Base-by-base conservation (phyloP, 2,797 vertebrate species). In the Sciaenops ocellatus region DNA sequence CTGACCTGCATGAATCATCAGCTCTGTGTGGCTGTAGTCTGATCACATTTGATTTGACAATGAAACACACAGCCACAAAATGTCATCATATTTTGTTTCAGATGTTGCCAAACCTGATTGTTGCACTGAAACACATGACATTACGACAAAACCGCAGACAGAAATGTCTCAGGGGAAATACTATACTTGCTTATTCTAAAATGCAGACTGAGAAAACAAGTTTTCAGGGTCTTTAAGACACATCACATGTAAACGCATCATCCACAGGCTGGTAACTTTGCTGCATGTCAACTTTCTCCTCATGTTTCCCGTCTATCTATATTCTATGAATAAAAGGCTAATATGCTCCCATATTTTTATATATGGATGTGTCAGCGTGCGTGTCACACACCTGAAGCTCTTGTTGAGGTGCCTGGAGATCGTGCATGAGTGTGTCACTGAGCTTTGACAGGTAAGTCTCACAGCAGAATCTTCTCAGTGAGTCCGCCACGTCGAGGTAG, bases 401-500 rank as follows among this genome's bases (percentile, higher is more conserved):
- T 0, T 2, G 68, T 0, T 38, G 73, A 2, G 87, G 80, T 54
- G 46, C 78, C 34, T 79, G 84, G 57, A 97, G 93, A 54, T 95
- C 87, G 0, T 42, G 1, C 4, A 85, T 68, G 47, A 97, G 85
- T 1, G 85, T 17, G 10, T 87, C 65, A 0, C 38, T 68, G 80
- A 97, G 89, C 52, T 82, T 82, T 18, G 82, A 85, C 42, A 93
- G 3, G 41, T 95, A 97, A 68, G 44, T 17, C 6, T 85, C 77
- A 15, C 94, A 93, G 74, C 90, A 93, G 52, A 78, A 79, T 4
- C 75, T 1, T 3, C 88, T 92, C 12, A 98, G 76, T 1, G 93
- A 88, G 34, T 88, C 30, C 0, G 91, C 89, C 28, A 96, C 89
- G 0, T 85, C 80, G 41, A 98, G 89, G 86, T 96, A 98, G 6